Evolutionary conservation across 2,797 vertebrate genomes (phyloP), one percentile per base, ranked within the genome.

Genomic region (Australoheros facetus): DNA sequence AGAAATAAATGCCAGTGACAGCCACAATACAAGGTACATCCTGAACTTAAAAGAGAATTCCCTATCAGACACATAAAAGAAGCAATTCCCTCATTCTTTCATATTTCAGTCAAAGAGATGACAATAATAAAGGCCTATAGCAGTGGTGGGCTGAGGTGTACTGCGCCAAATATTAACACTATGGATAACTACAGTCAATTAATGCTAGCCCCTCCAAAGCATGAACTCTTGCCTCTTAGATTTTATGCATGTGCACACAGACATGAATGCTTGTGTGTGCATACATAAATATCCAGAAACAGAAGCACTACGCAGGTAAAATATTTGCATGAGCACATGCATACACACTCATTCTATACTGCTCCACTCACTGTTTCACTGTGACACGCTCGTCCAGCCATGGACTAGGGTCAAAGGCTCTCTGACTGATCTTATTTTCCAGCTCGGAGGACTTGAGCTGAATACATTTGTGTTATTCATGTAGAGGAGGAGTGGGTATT

Each of bases 361-460:
- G 73, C 71, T 45, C 54, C 59, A 57, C 84, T 83, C 83, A 81
- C 86, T 83, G 81, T 91, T 88, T 92, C 80, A 60, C 85, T 90
- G 84, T 91, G 89, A 91, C 86, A 88, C 87, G 74, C 84, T 90
- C 79, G 66, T 84, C 90, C 87, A 93, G 88, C 89, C 88, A 88
- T 73, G 74, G 90, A 90, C 91, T 54, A 79, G 92, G 94, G 94
- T 96, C 95, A 95, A 84, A 92, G 89, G 86, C 88, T 93, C 84
- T 87, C 93, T 93, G 89, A 90, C 92, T 93, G 93, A 95, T 95
- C 90, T 93, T 89, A 94, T 95, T 96, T 95, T 94, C 92, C 90
- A 93, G 90, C 89, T 94, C 87, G 53, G 77, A 92, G 91, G 89
- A 89, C 88, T 93, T 83, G 71, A 73, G 81, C 84, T 81, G 91